phyloP scores from a whole-genome alignment of 2,888 invertebrate genomes.

The Drosophila pegasa region DNA sequence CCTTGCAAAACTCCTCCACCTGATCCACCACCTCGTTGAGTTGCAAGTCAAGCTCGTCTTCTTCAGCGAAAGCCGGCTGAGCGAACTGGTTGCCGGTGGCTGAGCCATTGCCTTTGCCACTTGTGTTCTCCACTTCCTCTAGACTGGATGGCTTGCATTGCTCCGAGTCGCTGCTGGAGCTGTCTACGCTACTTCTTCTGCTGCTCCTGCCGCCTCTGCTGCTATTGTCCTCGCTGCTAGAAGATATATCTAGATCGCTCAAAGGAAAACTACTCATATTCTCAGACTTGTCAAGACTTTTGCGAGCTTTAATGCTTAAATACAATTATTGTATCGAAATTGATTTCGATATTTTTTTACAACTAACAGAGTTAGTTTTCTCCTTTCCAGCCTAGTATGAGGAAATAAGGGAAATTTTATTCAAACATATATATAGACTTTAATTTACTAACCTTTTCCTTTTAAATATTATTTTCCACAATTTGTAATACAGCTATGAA shows the following conservation, averaged over 20 bases:
- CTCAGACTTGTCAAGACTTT: background rate
- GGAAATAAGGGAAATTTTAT: background rate
- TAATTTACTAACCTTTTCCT: background rate
- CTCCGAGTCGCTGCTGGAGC: background rate
- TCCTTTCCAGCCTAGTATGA: background rate
- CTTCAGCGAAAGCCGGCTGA: background rate
- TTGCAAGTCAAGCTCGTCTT: background rate
- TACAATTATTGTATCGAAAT: background rate
- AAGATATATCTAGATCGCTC: background rate
- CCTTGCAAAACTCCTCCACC: conserved; percentile 2
- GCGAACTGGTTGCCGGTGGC: too few relatives aligned
- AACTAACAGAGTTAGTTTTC: background rate
- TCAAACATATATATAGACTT: background rate
- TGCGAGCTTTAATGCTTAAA: background rate
- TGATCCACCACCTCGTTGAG: background rate
- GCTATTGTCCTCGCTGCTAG: background rate
- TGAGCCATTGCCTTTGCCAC: background rate
- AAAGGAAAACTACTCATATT: background rate
- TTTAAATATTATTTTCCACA: background rate
- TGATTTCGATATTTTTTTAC: background rate
- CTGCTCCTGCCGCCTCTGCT: background rate
- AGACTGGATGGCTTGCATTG: background rate
- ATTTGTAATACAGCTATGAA: background rate
- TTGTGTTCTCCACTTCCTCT: background rate
- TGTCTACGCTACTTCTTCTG: background rate